Evolutionary conservation across 1,140 invertebrate genomes (phyloP).

Genomic region (Diorhabda sublineata): DNA sequence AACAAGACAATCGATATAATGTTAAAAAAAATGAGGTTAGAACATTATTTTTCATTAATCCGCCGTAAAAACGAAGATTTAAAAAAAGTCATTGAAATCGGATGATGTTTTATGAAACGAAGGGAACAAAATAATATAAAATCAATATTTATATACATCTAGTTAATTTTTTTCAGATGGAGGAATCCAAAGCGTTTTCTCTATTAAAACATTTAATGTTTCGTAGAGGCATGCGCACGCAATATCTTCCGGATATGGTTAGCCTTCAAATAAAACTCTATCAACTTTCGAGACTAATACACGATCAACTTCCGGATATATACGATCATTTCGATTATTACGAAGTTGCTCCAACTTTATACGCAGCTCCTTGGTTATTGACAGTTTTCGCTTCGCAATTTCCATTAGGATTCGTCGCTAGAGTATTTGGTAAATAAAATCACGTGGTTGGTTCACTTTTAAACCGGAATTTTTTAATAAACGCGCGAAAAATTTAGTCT

Average conservation of each 20-base stretch:
- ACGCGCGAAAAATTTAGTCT: no score
- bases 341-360: conserved; percentile 88
- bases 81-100: no score
- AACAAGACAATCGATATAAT: no score
- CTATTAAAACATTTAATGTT: conserved; percentile 90
- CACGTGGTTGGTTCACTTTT: neutral
- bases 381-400: conserved; percentile 96
- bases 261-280: conserved; percentile 90
- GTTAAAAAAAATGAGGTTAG: no score
- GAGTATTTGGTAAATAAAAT: conserved; percentile 76
- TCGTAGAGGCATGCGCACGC: conserved; percentile 74
- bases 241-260: conserved; percentile 91
- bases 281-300: conserved; percentile 86
- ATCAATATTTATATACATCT: neutral
- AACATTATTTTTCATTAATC: no score
- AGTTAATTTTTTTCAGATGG: conserved; percentile 62
- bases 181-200: conserved; percentile 84
- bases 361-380: conserved; percentile 93
- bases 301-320: conserved; percentile 80
- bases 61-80: no score
- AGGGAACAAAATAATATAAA: no score
- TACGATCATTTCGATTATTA: conserved; percentile 85
- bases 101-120: no score
- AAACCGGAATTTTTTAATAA: no score
- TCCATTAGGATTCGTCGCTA: conserved; percentile 88